Evolutionary conservation across 2,888 invertebrate genomes (phyloP).

Genomic region (Hybos culiciformis): DNA sequence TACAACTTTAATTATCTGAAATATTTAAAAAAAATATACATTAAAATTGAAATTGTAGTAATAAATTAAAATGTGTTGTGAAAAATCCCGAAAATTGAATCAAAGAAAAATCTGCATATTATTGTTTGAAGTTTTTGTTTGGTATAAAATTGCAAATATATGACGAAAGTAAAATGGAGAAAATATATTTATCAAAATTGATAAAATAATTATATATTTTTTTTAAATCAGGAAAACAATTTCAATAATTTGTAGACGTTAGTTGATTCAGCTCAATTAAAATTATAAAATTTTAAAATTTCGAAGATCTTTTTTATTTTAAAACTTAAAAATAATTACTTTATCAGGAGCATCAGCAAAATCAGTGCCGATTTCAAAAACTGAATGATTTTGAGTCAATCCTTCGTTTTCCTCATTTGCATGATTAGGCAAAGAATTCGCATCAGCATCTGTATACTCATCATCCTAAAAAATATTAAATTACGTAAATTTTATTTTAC

Average conservation of each 20-base stretch:
- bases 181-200: too few relatives aligned
- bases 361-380: conserved; percentile 38
- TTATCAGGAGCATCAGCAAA: conserved; percentile 52
- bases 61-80: too few relatives aligned
- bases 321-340: conserved; percentile 15
- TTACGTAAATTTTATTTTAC: not conserved
- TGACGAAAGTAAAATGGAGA: too few relatives aligned
- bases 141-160: not conserved
- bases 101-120: too few relatives aligned
- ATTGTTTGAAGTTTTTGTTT: not conserved
- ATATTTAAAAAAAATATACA: conserved; percentile 1
- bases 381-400: conserved; percentile 21
- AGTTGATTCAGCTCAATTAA: too few relatives aligned
- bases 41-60: not conserved
- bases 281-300: too few relatives aligned
- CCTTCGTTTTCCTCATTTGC: conserved; percentile 19
- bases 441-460: conserved; percentile 25
- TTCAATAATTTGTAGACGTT: too few relatives aligned
- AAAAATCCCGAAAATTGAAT: not conserved
- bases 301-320: not conserved
- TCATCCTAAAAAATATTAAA: not conserved
- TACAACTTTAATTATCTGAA: conserved; percentile 52
- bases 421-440: conserved; percentile 30
- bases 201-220: too few relatives aligned
- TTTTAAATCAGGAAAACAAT: too few relatives aligned